Evolutionary conservation across 2,888 invertebrate species (phyloP), one percentile per base, ranked within the genome.

Genomic region (Cotesia congregata): DNA sequence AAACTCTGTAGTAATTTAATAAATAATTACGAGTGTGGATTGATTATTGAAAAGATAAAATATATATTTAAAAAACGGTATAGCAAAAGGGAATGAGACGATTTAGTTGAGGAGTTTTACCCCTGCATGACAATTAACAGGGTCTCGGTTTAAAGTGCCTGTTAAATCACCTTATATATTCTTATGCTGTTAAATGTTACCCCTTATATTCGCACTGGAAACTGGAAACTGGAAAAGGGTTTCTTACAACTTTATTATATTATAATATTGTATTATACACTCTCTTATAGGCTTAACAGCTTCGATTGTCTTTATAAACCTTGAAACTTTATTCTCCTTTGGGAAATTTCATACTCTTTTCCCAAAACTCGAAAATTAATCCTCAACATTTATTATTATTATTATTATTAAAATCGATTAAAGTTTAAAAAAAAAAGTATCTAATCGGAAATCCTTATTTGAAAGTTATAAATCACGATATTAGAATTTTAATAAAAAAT

Each of bases 71-170:
- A 50, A 50, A 50, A 7, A 30, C 2, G 3, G 3, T 1, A 0
- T 2, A 30, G 30, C 3, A 2, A 30, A 2, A 30, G 30, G 3
- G 30, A 3, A 30, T 30, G 30, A 30, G 30, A 50, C 12, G 30
- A 30, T 30, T 30, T 30, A 30, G 17, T 41, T 41, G 2, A 9
- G 41, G 7, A 50, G 50, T 9, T 50, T 9, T 50, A 12, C 7
- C 50, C 20, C 62, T 30, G 30, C 3, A 67, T 72, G 71, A 40
- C 71, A 74, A 74, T 74, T 74, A 74, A 74, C 74, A 17, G 17
- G 9, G 4, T 12, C 50, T 50, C 12, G 50, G 50, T 50, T 50
- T 50, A 7, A 12, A 50, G 50, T 12, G 50, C 50, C 12, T 4
- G 50, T 12, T 50, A 50, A 12, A 50, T 12, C 12, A 50, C 30